Percentiles rank a stretch among this genome's conserved stretches.
phyloP scores from a whole-genome alignment of 2,888 invertebrate species.

The Melipona beecheii region DNA sequence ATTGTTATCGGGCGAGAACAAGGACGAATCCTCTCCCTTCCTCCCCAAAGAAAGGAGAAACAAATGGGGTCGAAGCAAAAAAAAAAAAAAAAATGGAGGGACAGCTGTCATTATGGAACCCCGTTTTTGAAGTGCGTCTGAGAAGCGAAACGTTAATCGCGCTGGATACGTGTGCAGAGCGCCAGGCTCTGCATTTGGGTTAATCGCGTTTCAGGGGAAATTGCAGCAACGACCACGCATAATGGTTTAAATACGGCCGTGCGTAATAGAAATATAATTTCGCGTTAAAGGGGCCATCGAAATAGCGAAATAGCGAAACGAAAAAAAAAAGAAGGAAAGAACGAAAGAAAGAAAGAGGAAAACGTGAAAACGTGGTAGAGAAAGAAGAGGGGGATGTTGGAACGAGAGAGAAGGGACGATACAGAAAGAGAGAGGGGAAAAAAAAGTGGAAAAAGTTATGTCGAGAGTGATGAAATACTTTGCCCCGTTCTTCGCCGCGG shows the following conservation, averaged over 20 bases:
- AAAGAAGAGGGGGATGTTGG: neutral
- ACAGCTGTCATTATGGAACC: constrained; percentile 20
- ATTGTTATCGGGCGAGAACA: too few species aligned
- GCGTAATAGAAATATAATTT: constrained; percentile 75
- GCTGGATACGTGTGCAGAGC: constrained; percentile 54
- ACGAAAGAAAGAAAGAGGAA: too few species aligned
- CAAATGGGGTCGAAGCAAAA: neutral
- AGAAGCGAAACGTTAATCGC: constrained; percentile 64
- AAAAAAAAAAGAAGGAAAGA: constrained; percentile 6
- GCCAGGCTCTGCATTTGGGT: constrained; percentile 61
- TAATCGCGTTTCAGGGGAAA: constrained; percentile 71
- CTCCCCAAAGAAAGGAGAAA: too few species aligned
- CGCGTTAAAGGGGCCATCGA: constrained; percentile 60
- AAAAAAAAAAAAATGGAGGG: neutral
- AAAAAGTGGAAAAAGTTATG: constrained; percentile 30
- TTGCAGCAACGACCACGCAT: constrained; percentile 71
- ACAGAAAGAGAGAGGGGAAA: constrained; percentile 6
- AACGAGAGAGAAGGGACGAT: neutral
- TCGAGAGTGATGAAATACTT: constrained; percentile 64
- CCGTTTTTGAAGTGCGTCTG: constrained; percentile 53
- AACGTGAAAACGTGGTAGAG: neutral
- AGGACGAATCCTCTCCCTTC: too few species aligned
- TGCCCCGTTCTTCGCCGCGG: constrained; percentile 44
- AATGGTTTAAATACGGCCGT: constrained; percentile 72
- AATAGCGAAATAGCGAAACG: constrained; percentile 39